phyloP scores from a whole-genome alignment of 2,797 vertebrate species.

The Alosa sapidissima region DNA sequence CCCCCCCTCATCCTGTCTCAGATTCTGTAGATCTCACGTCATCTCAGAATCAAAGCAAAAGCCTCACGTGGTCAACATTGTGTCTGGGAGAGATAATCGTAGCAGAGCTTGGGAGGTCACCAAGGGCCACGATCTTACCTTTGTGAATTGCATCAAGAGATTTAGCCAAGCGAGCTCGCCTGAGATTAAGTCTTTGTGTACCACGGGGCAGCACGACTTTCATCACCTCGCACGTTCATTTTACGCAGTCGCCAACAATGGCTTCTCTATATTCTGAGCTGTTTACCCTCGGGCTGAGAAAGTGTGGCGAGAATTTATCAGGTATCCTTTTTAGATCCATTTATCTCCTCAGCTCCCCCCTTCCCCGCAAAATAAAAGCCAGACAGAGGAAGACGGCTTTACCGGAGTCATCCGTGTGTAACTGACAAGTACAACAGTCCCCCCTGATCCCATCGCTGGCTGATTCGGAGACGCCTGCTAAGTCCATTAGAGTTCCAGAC shows the following conservation, averaged over 20 bases:
- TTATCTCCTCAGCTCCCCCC: conserved; percentile 49
- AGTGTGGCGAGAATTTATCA: background rate
- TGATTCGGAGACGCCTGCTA: conserved; percentile 56
- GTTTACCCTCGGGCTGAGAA: background rate
- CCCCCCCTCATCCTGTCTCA: background rate
- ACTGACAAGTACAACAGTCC: conserved; percentile 63
- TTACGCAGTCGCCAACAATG: background rate
- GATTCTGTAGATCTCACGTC: background rate
- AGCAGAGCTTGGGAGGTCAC: background rate
- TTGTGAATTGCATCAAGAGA: background rate
- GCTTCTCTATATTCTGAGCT: background rate
- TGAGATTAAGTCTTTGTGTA: background rate
- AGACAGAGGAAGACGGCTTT: conserved; percentile 54
- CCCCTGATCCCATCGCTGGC: conserved; percentile 55
- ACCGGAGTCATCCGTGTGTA: conserved; percentile 58
- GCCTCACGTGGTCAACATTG: background rate
- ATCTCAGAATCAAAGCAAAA: background rate
- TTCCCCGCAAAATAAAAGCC: conserved; percentile 48
- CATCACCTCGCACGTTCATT: background rate
- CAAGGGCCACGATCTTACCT: background rate
- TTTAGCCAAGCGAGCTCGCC: background rate
- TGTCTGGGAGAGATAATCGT: background rate
- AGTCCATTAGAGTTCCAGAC: conserved; percentile 62
- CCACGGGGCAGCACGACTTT: background rate
- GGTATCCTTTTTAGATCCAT: conserved; percentile 35